A percentile compares a stretch with the other conserved stretches of the same genome.
These are phyloP conservation scores for Microctenopoma steveboyesi DNA, from an alignment of 2,797 vertebrate genomes.

Conservation along the genomic window DNA sequence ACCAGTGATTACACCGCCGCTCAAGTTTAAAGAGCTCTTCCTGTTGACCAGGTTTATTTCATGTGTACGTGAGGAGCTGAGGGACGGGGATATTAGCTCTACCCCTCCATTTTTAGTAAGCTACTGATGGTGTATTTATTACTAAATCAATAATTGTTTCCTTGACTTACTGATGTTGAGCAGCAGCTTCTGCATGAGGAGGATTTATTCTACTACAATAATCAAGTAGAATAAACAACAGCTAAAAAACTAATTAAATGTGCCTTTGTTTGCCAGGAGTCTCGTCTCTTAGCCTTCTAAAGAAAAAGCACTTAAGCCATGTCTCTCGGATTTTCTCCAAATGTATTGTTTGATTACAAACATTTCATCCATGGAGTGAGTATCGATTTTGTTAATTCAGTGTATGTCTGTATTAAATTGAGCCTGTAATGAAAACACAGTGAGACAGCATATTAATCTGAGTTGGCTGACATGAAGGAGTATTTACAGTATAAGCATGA, in stretches of 20 bases:
- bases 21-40: constrained; percentile 58
- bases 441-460: constrained; percentile 29
- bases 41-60: constrained; percentile 66
- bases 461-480: neutral
- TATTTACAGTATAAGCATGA: neutral
- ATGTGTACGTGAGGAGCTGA: constrained; percentile 54
- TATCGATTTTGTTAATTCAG: constrained; percentile 41
- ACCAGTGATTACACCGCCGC: constrained; percentile 48
- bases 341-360: constrained; percentile 34
- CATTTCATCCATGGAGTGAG: neutral
- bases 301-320: constrained; percentile 34
- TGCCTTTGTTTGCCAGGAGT: constrained; percentile 20
- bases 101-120: constrained; percentile 63
- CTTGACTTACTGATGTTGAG: constrained; percentile 58
- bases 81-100: constrained; percentile 45
- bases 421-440: constrained; percentile 9
- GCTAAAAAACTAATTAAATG: constrained; percentile 49
- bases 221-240: constrained; percentile 58
- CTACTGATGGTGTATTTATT: constrained; percentile 47
- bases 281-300: constrained; percentile 21
- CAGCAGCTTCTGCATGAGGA: constrained; percentile 35
- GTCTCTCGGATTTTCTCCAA: constrained; percentile 3
- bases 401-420: constrained; percentile 24
- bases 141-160: constrained; percentile 67
- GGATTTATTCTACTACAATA: constrained; percentile 9